phyloP scores from a whole-genome alignment of 2,797 vertebrate species.

The Mergus octosetaceus region DNA sequence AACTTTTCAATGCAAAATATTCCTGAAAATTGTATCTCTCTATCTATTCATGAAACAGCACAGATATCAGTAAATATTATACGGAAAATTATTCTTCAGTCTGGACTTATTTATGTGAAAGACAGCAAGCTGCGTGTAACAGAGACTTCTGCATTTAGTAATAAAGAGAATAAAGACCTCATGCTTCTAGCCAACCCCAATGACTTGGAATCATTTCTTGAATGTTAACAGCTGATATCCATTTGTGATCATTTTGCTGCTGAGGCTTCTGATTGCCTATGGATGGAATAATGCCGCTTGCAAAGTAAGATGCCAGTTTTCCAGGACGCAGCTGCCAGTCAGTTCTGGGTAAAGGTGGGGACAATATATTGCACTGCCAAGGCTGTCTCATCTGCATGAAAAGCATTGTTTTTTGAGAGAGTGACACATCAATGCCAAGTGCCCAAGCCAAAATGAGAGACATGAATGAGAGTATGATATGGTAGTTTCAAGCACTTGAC shows the following conservation, averaged over 20 bases:
- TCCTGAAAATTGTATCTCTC: neutral
- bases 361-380: neutral
- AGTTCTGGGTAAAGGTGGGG: slow-evolving; percentile 14
- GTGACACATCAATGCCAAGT: neutral
- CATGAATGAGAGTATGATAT: neutral
- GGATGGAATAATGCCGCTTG: slow-evolving; percentile 47
- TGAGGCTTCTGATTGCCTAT: neutral
- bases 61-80: neutral
- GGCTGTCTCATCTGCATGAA: neutral
- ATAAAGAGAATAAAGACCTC: slow-evolving; percentile 31
- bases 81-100: neutral
- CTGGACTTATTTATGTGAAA: neutral
- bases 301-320: slow-evolving; percentile 58
- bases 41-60: neutral
- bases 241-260: slow-evolving; percentile 55
- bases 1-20: neutral
- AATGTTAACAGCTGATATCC: slow-evolving; percentile 48
- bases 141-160: slow-evolving; percentile 21
- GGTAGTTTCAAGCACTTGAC: neutral
- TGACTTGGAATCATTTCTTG: slow-evolving; percentile 25
- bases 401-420: slow-evolving; percentile 37
- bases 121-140: neutral
- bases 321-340: slow-evolving; percentile 56
- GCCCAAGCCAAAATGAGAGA: slow-evolving; percentile 39
- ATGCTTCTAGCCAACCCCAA: neutral